phyloP scores from a whole-genome alignment of 2,113 vertebrate species.

The Tenrec ecaudatus region DNA sequence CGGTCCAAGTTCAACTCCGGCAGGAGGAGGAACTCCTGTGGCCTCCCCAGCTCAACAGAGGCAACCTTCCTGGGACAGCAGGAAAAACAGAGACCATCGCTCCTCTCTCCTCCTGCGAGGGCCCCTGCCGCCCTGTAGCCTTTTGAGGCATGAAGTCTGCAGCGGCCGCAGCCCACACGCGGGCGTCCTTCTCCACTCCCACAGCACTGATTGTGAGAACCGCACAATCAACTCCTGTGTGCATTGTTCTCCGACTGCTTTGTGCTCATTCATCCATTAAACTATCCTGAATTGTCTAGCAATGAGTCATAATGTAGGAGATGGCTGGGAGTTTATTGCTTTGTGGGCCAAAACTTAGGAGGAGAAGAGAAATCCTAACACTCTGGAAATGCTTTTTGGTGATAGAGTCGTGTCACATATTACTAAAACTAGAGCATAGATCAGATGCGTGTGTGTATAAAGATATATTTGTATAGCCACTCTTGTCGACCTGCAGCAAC shows the following conservation, averaged over 20 bases:
- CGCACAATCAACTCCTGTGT: slow-evolving; percentile 62
- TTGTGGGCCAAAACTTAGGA: slow-evolving; percentile 23
- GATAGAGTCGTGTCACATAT: not conserved
- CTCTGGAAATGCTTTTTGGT: not conserved
- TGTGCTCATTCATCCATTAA: slow-evolving; percentile 20
- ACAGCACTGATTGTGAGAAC: not conserved
- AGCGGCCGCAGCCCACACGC: not conserved
- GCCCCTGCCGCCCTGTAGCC: not conserved
- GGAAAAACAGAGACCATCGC: not conserved
- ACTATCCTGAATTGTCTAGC: slow-evolving; percentile 45
- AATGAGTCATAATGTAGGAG: slow-evolving; percentile 70
- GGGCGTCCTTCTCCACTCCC: not conserved
- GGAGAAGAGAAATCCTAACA: not conserved
- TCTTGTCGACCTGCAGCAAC: not conserved
- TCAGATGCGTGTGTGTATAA: not conserved
- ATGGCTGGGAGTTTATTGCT: slow-evolving; percentile 26
- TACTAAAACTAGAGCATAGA: not conserved
- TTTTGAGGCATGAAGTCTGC: not conserved
- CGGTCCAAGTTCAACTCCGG: not conserved
- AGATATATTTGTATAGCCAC: too few relatives aligned
- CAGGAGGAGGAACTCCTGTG: not conserved
- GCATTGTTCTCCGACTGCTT: slow-evolving; percentile 53
- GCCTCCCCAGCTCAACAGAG: not conserved
- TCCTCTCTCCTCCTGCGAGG: accelerated
- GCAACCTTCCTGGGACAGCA: accelerated